Evolutionary conservation across 35 echinoderm and acorn worm species (phyloP).

Genomic region (Hemicentrotus pulcherrimus): DNA sequence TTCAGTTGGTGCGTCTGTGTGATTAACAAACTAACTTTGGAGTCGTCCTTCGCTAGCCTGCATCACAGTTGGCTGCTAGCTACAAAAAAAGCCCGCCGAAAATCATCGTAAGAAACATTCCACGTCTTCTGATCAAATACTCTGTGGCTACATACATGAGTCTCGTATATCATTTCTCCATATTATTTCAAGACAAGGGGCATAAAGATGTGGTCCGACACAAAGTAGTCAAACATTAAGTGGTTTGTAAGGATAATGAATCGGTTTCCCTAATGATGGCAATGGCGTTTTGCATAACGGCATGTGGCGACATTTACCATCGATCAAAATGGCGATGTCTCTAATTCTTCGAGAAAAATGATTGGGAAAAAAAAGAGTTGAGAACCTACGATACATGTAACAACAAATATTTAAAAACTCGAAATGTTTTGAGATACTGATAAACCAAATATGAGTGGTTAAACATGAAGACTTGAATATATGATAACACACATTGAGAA

Average conservation of each 20-base stretch:
- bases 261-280: neutral
- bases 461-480: no score
- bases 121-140: neutral
- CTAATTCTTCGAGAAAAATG: neutral
- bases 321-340: neutral
- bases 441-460: no score
- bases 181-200: neutral
- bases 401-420: no score
- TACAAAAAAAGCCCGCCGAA: neutral
- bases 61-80: neutral
- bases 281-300: neutral
- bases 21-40: neutral
- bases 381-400: no score
- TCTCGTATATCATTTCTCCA: neutral
- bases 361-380: neutral
- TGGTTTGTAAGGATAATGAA: neutral
- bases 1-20: neutral
- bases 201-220: neutral
- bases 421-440: no score
- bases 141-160: neutral
- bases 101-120: neutral
- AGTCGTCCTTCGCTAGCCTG: neutral
- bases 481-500: no score
- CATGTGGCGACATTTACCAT: neutral
- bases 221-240: neutral